Base-by-base conservation (phyloP, 2,888 invertebrate species). In the Noctua fimbriata region DNA sequence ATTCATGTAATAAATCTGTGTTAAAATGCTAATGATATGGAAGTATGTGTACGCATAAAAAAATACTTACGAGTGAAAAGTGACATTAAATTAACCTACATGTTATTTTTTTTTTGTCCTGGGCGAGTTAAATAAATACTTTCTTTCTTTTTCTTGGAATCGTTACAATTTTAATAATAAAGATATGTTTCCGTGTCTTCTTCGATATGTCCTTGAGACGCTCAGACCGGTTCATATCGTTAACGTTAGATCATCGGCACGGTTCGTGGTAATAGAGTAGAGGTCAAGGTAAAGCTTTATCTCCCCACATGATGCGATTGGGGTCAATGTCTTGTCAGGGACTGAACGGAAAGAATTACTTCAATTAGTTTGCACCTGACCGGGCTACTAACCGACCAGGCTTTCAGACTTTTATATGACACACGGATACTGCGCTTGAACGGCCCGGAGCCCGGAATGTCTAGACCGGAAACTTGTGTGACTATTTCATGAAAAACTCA, bases 141-240 rank as follows among this genome's bases (percentile, higher is more conserved):
- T 18, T 49, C 9, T 55, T 52, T 52, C 24, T 55, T 52, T 52
- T 55, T 24, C 55, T 10, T 24, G 10, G 55, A 2, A 44, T 65
- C 65, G n/a, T 52, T 44, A n/a, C 28, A 55, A 76, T 52, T 47
- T n/a, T 18, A 58, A 41, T 74, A 28, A 74, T 44, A 55, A 41
- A n/a, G n/a, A 2, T n/a, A 44, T 28, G 9, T 74, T 74, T 24
- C 21, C 24, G 41, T 44, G 7, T 44, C 24, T 24, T 21, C 49
- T 6, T 49, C 14, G 36, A 4, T 10, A 24, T 49, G 78, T 63
- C 82, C 82, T 82, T 63, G 82, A 82, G 32, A 63, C 49, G 7
- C 16, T 12, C 21, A 49, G 16, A 82, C 81, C 16, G 44, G 16
- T 44, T 78, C 32, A 32, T n/a, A 63, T 73, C 2, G 24, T 73